Percentiles rank a stretch among this genome's conserved stretches.
Evolutionary conservation across 2,888 invertebrate species (phyloP).

Genomic region (Unio pictorum): DNA sequence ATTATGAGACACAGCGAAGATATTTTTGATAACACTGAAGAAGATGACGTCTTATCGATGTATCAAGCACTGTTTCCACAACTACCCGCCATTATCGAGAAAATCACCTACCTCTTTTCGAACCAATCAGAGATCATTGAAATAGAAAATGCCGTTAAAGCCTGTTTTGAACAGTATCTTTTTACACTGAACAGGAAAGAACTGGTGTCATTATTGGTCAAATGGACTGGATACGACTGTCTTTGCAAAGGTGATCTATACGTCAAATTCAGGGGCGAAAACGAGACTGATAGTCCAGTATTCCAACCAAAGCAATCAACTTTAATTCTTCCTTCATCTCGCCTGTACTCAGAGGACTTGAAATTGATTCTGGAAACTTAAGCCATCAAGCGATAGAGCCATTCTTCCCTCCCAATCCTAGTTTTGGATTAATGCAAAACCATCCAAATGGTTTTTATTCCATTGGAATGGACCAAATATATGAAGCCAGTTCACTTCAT

Average conservation of each 20-base stretch:
- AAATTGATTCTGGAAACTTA: conserved; percentile 18
- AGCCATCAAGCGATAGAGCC: too few species aligned
- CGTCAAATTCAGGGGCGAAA: conserved; percentile 26
- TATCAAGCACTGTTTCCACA: conserved; percentile 34
- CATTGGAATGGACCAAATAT: too few species aligned
- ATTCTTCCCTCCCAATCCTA: too few species aligned
- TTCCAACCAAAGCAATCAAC: conserved; percentile 22
- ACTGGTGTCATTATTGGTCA: conserved; percentile 28
- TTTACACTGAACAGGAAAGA: conserved; percentile 31
- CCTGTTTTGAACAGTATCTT: conserved; percentile 39
- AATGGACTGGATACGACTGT: conserved; percentile 47
- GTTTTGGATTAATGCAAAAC: too few species aligned
- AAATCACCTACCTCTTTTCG: conserved; percentile 39
- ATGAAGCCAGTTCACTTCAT: too few species aligned
- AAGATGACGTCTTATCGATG: conserved; percentile 36
- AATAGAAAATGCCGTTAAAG: conserved; percentile 35
- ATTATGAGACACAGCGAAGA: conserved; percentile 18
- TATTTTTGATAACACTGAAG: conserved; percentile 24
- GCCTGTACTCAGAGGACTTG: conserved; percentile 23
- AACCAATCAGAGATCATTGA: conserved; percentile 17
- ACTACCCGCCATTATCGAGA: conserved; percentile 33
- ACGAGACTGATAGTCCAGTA: conserved; percentile 6
- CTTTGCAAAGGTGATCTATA: conserved; percentile 34
- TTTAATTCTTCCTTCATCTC: conserved; percentile 20
- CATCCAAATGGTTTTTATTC: too few species aligned